A percentile compares a stretch with the other conserved stretches of the same genome.
phyloP scores from a whole-genome alignment of 2,113 vertebrate species.

The Oreochromis aureus region DNA sequence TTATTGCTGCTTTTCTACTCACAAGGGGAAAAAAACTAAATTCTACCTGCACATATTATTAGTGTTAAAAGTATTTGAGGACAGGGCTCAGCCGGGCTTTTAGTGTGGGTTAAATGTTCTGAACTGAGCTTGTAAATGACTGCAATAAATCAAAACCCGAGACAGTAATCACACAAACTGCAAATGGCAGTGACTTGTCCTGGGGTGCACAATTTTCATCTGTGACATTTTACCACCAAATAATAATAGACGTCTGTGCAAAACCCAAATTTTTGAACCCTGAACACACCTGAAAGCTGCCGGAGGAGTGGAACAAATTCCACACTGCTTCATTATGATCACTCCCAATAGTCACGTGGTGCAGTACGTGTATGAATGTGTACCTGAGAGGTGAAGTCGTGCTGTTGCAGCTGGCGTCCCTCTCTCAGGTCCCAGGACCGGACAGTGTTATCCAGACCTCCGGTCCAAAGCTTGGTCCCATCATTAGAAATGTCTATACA shows the following conservation, averaged over 20 bases:
- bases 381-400: constrained; percentile 97
- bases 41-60: constrained; percentile 32
- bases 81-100: constrained; percentile 14
- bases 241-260: neutral
- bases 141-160: constrained; percentile 20
- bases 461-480: constrained; percentile 93
- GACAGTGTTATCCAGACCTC: constrained; percentile 93
- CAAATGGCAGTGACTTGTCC: neutral
- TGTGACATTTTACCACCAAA: neutral
- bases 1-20: constrained; percentile 34
- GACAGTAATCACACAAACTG: constrained; percentile 4
- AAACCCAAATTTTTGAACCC: neutral
- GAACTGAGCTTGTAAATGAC: constrained; percentile 30
- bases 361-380: neutral
- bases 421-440: constrained; percentile 95
- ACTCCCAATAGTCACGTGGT: neutral
- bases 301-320: neutral
- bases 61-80: constrained; percentile 26
- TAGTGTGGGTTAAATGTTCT: constrained; percentile 32
- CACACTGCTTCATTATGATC: neutral
- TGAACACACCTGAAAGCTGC: neutral
- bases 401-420: constrained; percentile 94
- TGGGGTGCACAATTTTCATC: constrained; percentile 1
- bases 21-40: neutral
- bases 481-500: constrained; percentile 97